Base-by-base conservation (phyloP, 2,113 vertebrate species). In the Azemiops feae region DNA sequence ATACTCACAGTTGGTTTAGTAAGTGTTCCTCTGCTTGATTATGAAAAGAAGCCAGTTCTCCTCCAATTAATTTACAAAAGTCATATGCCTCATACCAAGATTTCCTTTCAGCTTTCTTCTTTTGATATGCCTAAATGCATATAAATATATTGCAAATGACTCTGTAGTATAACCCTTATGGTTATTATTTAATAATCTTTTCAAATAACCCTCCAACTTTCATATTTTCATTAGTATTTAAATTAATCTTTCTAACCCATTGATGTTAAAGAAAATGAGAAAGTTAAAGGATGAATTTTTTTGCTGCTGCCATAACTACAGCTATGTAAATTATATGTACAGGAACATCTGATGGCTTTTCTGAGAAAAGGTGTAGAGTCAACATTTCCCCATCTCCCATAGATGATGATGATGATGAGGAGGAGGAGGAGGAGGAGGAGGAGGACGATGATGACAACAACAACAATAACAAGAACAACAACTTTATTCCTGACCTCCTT, bases 61-160 rank as follows among this genome's bases (percentile, higher is more conserved):
- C 99, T 39, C 98, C 99, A 1, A 99, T 97, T 47, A 96, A 96
- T 97, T 74, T 97, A 95, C 99, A 99, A 95, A 98, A 99, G 74
- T 98, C 97, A 60, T 89, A 97, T 8, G 99, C 98, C 91, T 98
- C 98, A 90, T 97, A 96, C 99, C 99, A 99, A 0, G 98, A 98
- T 96, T 98, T 98, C 96, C 97, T 98, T 5, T 96, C 89, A 25
- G 97, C 92, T 47, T 96, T 95, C 93, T 94, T 96, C 93, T 92
- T 93, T 25, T 88, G 93, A 93, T 96, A 98, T 57, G 97, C 91
- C 98, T 98, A 86, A 90, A 87, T 74, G 92, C 20, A 89, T 2
- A 85, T n/a, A 81, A 8, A 16, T 50, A 55, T 54, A 74, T 3
- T 39, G 3, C 57, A 57, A 85, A 27, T 86, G 1, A n/a, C 11